Base-by-base conservation (phyloP, 2,888 invertebrate genomes). In the Melanophora roralis region DNA sequence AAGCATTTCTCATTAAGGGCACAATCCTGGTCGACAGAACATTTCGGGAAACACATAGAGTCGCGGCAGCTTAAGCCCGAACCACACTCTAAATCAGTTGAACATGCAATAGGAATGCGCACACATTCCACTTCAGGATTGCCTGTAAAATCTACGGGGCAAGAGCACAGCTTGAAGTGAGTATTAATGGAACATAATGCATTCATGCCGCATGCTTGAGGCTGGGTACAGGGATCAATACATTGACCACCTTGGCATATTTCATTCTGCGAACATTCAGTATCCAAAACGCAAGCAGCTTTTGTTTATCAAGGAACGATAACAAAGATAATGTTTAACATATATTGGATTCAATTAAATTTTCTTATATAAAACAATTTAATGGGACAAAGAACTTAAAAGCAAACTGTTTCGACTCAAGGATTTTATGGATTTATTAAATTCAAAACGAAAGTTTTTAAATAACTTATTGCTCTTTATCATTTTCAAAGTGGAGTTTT, bases 1-100 rank as follows among this genome's bases (percentile, higher is more conserved):
- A 95, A 91, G 90, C 97, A 97, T 89, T 96, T 95, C 90, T 97
- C 97, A 87, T 97, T 97, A 77, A 95, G 92, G 2, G 97, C 97
- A 88, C 97, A 97, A 82, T 95, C 93, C 84, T 94, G 94, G 88
- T 97, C 97, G 14, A 89, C 91, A 38, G 90, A 90, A 86, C 97
- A 97, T 51, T 91, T 91, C 4, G 96, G 95, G 78, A 95, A 91
- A 86, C 97, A 97, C 90, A 96, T 94, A 62, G 94, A 95, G 85
- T 96, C 94, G 79, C 94, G 93, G 85, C 97, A 97, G 27, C 93
- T 92, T 83, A 93, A 93, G 34, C 93, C 94, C n/a, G 91, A 89
- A 78, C 91, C 91, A 87, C 97, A 97, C 85, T 96, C 95, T 12
- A 91, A 91, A 76, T 92, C 92, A 7, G 91, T 90, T 64, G 93